Conservation (phyloP, 2,113 vertebrate species). For the Saimiri boliviensis region DNA sequence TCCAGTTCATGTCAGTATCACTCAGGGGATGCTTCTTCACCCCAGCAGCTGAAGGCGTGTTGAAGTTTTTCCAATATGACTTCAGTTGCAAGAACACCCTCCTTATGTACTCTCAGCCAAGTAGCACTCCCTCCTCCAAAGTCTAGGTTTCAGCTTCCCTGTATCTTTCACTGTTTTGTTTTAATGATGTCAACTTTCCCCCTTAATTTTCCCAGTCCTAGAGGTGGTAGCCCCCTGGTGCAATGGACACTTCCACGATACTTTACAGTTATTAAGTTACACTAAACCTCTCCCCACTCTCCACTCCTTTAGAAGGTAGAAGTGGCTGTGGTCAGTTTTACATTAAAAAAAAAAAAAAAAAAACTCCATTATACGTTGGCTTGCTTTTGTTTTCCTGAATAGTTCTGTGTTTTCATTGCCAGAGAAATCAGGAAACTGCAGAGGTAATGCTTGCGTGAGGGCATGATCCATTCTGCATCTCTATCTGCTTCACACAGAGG, state of each 20-base stretch:
- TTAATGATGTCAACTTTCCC: neutral
- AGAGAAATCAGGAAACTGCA: neutral
- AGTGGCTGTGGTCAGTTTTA: neutral
- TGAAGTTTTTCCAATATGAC: neutral
- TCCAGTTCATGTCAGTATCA: neutral
- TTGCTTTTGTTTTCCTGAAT: neutral
- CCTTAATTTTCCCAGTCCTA: neutral
- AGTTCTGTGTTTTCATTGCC: neutral
- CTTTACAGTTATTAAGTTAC: neutral
- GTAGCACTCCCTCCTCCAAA: rapidly evolving
- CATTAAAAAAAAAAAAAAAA: too few relatives aligned
- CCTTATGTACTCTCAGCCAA: neutral
- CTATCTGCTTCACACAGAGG: neutral
- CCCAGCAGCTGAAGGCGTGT: neutral
- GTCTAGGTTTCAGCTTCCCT: neutral
- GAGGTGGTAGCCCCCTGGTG: neutral
- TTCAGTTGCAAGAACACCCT: neutral
- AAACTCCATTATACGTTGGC: neutral
- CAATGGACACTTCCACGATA: neutral
- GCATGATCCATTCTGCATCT: neutral
- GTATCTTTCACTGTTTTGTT: neutral
- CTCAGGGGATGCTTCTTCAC: neutral
- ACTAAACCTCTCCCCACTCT: rapidly evolving
- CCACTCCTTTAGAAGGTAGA: neutral
- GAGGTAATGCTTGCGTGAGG: neutral